phyloP scores from a whole-genome alignment of 2,797 vertebrate species.

The Helostoma temminkii region DNA sequence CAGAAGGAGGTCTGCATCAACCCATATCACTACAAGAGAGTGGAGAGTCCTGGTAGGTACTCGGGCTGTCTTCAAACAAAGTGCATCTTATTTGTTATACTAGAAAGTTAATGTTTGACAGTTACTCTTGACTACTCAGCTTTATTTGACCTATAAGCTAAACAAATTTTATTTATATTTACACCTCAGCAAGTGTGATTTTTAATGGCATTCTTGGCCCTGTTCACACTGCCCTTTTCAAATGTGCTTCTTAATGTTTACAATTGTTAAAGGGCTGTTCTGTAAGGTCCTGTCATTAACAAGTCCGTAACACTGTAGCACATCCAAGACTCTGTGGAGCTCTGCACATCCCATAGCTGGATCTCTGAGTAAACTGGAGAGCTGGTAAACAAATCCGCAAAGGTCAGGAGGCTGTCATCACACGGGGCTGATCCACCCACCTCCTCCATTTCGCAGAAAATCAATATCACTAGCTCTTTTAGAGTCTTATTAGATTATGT shows the following conservation, averaged over 20 bases:
- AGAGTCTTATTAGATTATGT: slow-evolving; percentile 80
- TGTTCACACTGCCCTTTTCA: neutral
- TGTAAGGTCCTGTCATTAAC: neutral
- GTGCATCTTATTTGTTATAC: neutral
- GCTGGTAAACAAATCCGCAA: slow-evolving; percentile 72
- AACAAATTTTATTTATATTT: neutral
- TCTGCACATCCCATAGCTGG: slow-evolving; percentile 36
- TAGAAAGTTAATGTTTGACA: neutral
- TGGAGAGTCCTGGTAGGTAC: slow-evolving; percentile 96
- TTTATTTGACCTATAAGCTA: neutral
- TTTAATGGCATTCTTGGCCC: neutral
- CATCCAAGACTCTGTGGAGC: neutral
- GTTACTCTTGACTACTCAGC: neutral
- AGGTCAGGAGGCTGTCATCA: slow-evolving; percentile 73
- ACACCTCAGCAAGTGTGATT: neutral
- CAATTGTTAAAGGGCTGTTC: neutral
- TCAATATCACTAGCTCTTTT: slow-evolving; percentile 79
- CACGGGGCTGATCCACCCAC: slow-evolving; percentile 46
- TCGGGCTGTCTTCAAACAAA: neutral
- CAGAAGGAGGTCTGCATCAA: slow-evolving; percentile 99
- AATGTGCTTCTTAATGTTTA: neutral
- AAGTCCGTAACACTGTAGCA: neutral
- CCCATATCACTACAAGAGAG: slow-evolving; percentile 98
- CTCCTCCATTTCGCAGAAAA: slow-evolving; percentile 76
- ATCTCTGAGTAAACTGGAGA: slow-evolving; percentile 38